Evolutionary conservation across 2,113 vertebrate species (phyloP).

Genomic region (Taxidea taxus): DNA sequence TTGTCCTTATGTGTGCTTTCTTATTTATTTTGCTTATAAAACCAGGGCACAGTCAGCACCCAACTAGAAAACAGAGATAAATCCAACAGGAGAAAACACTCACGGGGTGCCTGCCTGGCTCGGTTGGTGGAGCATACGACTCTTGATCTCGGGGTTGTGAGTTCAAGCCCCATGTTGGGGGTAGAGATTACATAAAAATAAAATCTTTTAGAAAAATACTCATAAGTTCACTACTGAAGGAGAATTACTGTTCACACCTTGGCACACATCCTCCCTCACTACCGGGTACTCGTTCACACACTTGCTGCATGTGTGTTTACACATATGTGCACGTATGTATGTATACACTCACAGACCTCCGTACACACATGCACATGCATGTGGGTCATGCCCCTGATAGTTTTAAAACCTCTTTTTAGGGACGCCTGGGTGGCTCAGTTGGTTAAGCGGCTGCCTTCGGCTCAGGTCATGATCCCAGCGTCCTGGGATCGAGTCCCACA

Average conservation of each 20-base stretch:
- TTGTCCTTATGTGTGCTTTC: not conserved
- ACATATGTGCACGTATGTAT: accelerated
- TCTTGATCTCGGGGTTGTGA: not conserved
- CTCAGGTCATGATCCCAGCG: too few species aligned
- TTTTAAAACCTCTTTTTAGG: not conserved
- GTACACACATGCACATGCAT: not conserved
- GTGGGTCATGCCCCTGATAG: not conserved
- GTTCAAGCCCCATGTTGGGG: not conserved
- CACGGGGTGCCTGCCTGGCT: not conserved
- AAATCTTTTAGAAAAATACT: not conserved
- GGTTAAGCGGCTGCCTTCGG: too few species aligned
- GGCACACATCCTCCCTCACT: accelerated
- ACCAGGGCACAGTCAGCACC: not conserved
- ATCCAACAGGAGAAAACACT: not conserved
- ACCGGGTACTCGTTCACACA: accelerated
- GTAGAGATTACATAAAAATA: not conserved
- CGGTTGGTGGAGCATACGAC: accelerated
- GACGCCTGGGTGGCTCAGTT: too few species aligned
- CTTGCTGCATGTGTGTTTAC: not conserved
- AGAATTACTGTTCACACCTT: accelerated
- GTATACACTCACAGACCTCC: accelerated
- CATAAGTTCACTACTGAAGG: not conserved
- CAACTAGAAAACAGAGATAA: not conserved
- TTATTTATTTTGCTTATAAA: not conserved
- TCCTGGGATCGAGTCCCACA: too few species aligned